A percentile compares a stretch with the other conserved stretches of the same genome.
Evolutionary conservation across 2,113 vertebrate genomes (phyloP).

Genomic region (Gavia stellata): DNA sequence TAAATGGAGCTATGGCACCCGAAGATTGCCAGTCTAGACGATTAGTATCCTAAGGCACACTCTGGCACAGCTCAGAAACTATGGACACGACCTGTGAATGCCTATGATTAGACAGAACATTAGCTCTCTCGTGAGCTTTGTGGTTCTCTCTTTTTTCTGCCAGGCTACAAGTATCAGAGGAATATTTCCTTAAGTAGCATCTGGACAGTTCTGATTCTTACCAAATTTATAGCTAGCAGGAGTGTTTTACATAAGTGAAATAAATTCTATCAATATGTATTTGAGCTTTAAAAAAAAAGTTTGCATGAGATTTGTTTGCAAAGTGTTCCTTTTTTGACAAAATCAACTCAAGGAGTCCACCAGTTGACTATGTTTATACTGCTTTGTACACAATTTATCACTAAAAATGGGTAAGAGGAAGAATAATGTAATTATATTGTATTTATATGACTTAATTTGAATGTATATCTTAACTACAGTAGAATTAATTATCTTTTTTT

Average conservation of each 20-base stretch:
- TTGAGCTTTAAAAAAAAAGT: background rate
- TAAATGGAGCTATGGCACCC: background rate
- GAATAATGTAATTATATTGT: background rate
- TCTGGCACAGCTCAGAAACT: background rate
- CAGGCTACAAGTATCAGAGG: background rate
- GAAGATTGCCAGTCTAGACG: background rate
- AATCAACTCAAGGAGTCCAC: background rate
- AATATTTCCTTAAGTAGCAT: background rate
- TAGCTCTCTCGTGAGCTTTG: fast-evolving
- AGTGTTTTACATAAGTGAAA: background rate
- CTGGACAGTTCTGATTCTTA: background rate
- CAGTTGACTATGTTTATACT: background rate
- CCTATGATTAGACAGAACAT: background rate
- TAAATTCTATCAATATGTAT: background rate
- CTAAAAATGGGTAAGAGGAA: background rate
- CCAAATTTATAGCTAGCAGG: background rate
- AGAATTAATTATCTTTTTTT: background rate
- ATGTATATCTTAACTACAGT: background rate
- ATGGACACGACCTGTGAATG: background rate
- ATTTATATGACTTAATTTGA: background rate
- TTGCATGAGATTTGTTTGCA: background rate
- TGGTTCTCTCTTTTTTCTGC: background rate
- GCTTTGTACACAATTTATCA: background rate
- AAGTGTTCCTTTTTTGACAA: background rate
- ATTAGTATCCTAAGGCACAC: background rate